Conservation (phyloP, 1,140 invertebrate species). For the Chelonus insularis region DNA sequence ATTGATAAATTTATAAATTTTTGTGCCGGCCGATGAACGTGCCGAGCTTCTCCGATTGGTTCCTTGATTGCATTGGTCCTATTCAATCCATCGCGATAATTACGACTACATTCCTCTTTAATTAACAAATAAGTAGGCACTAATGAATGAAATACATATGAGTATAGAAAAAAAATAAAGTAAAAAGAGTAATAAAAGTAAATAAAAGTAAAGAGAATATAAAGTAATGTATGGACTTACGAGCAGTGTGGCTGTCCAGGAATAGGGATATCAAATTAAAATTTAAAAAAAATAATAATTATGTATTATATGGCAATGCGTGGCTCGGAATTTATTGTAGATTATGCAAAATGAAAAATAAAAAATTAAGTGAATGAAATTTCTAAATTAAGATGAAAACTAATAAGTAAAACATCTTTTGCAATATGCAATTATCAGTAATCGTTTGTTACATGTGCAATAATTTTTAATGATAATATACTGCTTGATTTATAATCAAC, state of each 20-base stretch:
- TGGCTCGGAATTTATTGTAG: constrained; percentile 19
- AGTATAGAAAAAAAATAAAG: constrained; percentile 33
- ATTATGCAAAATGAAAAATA: neutral
- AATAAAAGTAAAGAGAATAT: too few species aligned
- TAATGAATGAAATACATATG: constrained; percentile 49
- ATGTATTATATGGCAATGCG: constrained; percentile 9
- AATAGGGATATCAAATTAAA: neutral
- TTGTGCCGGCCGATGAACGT: constrained; percentile 44
- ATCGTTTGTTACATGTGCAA: constrained; percentile 54
- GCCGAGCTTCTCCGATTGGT: constrained; percentile 46
- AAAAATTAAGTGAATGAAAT: constrained; percentile 1
- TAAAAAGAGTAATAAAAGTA: too few species aligned
- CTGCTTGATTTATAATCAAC: constrained; percentile 42
- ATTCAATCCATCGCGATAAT: constrained; percentile 45
- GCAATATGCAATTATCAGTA: constrained; percentile 42
- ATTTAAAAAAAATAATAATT: constrained; percentile 10
- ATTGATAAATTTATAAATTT: neutral
- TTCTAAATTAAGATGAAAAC: constrained; percentile 23
- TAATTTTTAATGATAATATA: constrained; percentile 43
- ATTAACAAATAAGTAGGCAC: constrained; percentile 54
- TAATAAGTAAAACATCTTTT: constrained; percentile 33
- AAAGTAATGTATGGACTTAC: too few species aligned
- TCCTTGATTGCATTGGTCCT: constrained; percentile 39
- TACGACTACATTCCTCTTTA: constrained; percentile 55
- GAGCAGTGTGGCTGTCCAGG: too few species aligned